These are phyloP conservation scores for Philaethria dido DNA, from an alignment of 2,888 invertebrate genomes.

Conservation along the genomic window DNA sequence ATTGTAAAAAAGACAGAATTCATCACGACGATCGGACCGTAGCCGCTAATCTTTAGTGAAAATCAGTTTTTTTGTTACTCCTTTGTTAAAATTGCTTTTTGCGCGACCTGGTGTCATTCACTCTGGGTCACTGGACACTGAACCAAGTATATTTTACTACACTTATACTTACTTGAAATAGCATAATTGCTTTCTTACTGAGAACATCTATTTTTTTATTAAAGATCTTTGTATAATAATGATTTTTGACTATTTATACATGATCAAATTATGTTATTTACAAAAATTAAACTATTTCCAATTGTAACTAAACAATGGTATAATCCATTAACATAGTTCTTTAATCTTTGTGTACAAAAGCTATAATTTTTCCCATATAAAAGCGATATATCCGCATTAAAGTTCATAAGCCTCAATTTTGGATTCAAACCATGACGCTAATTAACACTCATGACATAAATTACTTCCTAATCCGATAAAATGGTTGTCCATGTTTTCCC, in stretches of 20 bases:
- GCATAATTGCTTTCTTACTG: constrained; percentile 18
- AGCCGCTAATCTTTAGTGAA: constrained; percentile 61
- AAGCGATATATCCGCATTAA: constrained; percentile 40
- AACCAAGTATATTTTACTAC: constrained; percentile 20
- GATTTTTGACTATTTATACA: neutral
- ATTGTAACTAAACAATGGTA: constrained; percentile 14
- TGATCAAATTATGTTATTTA: neutral
- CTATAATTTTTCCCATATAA: constrained; percentile 22
- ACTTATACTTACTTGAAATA: constrained; percentile 13
- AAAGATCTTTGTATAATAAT: neutral
- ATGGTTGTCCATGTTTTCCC: constrained; percentile 19
- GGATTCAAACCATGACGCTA: constrained; percentile 44
- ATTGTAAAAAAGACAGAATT: constrained; percentile 41
- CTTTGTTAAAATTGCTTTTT: constrained; percentile 64
- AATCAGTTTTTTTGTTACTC: constrained; percentile 62
- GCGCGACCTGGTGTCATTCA: constrained; percentile 67
- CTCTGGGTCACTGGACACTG: constrained; percentile 52
- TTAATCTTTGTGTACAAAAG: neutral
- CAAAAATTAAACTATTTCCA: neutral
- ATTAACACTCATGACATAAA: constrained; percentile 52
- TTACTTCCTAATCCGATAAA: constrained; percentile 76
- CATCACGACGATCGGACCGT: constrained; percentile 56
- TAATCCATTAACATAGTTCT: constrained; percentile 2
- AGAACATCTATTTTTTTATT: neutral
- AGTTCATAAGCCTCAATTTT: constrained; percentile 41